Percentiles rank a stretch among this genome's conserved stretches.
These are phyloP conservation scores for Campopleginae sp. DNA, from an alignment of 2,888 invertebrate species.

Conservation along the genomic window DNA sequence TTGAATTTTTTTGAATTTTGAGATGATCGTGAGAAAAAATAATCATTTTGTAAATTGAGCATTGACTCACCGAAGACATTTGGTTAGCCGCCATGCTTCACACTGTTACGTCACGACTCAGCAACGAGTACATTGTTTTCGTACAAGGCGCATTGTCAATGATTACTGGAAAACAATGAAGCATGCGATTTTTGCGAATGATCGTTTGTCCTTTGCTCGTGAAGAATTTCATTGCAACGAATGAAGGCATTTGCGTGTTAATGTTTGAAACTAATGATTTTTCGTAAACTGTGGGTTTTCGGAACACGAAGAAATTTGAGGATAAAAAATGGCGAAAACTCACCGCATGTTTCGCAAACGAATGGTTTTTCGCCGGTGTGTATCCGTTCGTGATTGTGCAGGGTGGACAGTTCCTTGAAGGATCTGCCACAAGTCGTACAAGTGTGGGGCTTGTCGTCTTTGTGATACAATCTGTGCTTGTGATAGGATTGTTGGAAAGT, in stretches of 20 bases:
- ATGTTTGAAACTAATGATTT: not conserved
- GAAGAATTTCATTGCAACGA: constrained; percentile 1
- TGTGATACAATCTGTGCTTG: constrained; percentile 94
- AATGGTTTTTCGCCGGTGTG: constrained; percentile 94
- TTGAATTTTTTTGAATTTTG: not conserved
- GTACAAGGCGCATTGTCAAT: constrained; percentile 61
- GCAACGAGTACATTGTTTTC: constrained; percentile 43
- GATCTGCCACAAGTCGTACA: constrained; percentile 92
- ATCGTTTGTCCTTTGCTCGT: not conserved
- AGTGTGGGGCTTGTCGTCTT: constrained; percentile 91
- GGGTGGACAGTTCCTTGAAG: constrained; percentile 94
- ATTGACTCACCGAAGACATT: constrained; percentile 60
- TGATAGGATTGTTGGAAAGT: constrained; percentile 96
- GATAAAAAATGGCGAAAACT: constrained; percentile 69
- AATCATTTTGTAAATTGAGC: not conserved
- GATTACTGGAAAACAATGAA: constrained; percentile 67
- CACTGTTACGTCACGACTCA: constrained; percentile 62
- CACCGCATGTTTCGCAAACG: constrained; percentile 94
- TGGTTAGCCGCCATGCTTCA: constrained; percentile 68
- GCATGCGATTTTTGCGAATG: constrained; percentile 35
- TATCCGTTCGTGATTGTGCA: constrained; percentile 94
- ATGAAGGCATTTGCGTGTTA: not conserved
- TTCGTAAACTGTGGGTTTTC: not conserved
- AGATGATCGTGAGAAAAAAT: not conserved
- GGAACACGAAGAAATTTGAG: not conserved